Conservation (phyloP, 2,113 vertebrate genomes). For the Promerops cafer region DNA sequence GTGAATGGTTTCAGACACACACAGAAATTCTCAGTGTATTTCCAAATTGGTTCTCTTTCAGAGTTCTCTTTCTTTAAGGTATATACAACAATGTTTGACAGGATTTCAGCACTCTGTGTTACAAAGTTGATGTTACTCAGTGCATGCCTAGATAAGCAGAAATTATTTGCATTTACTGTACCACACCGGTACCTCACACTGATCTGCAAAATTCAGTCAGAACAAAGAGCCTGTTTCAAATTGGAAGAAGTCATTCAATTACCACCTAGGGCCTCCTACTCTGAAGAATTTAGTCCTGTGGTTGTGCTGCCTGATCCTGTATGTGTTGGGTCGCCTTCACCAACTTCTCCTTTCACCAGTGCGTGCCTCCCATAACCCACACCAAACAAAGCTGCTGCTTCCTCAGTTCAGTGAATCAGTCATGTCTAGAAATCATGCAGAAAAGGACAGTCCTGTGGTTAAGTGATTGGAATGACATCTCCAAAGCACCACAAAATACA, state of each 20-base stretch:
- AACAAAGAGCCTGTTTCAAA: neutral
- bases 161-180: neutral
- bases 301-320: neutral
- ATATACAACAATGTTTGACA: neutral
- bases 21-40: neutral
- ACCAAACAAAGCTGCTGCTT: neutral
- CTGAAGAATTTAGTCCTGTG: neutral
- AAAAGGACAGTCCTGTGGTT: neutral
- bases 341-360: neutral
- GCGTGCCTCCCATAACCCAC: neutral
- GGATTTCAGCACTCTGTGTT: neutral
- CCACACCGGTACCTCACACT: neutral
- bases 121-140: neutral
- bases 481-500: neutral
- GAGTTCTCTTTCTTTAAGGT: neutral
- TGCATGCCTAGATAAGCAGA: neutral
- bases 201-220: neutral
- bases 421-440: neutral
- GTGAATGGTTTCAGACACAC: neutral
- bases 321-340: neutral
- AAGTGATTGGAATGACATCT: neutral
- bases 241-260: neutral
- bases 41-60: neutral
- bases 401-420: neutral
- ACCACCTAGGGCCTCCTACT: neutral